Evolutionary conservation across 2,888 invertebrate species (phyloP), one percentile per base, ranked within the genome.

Genomic region (Aspidapion aeneum): DNA sequence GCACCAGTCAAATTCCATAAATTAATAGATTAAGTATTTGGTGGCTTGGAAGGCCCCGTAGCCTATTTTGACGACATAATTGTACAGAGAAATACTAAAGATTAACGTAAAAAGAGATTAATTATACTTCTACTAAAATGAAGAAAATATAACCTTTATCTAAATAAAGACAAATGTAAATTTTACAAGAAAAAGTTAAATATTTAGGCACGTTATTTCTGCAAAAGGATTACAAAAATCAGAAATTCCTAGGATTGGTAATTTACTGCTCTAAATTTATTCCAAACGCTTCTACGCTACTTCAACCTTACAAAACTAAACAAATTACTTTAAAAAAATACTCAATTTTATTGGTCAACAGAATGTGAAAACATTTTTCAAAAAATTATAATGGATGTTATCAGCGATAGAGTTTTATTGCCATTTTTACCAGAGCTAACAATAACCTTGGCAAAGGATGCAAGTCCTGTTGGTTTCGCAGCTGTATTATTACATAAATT

Each of bases 371-470:
- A 35, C 3, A 35, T 3, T 35, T 35, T 35, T 12, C 35, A 35
- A 12, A 12, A 35, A 35, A 12, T 35, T 35, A 35, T 7, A 35
- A 35, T 7, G 21, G 1, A 3, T 12, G 51, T 60, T 55, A 21
- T 12, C 16, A 57, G 21, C 22, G 55, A 57, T 12, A 19, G 21
- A 50, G 16, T 49, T 17, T 55, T 74, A 18, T 62, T 57, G 55
- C 71, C 69, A 60, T 73, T 69, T 56, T 62, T 71, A 61, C 57
- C 17, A 35, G 62, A 70, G 2, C 62, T 69, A 62, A 69, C 72
- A 3, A 48, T 73, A 1, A 62, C 60, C 21, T 52, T 77, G 18
- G 73, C 74, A 9, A 73, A 74, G 19, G 76, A 77, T 67, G 75
- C 76, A 12, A 75, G 74, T 51, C 73, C 73, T 12, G 63, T 61